Evolutionary conservation across 1,140 invertebrate species (phyloP).

Genomic region (Dinoponera quadriceps): DNA sequence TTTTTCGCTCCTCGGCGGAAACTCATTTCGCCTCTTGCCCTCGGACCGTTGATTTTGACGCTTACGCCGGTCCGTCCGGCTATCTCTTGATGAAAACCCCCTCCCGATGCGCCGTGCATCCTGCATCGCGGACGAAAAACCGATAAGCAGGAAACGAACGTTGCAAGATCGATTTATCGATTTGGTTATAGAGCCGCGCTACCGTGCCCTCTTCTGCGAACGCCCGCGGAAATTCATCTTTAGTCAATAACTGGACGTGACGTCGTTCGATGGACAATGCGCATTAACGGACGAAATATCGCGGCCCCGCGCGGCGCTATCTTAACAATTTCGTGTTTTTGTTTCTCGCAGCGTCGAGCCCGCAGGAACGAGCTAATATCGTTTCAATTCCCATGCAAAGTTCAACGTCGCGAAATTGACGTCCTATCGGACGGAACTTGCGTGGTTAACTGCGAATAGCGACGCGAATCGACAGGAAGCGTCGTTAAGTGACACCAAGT

Average conservation of each 20-base stretch:
- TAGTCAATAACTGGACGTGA: constrained; percentile 21
- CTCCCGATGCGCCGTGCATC: constrained; percentile 62
- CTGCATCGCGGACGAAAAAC: constrained; percentile 51
- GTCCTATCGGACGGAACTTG: background rate
- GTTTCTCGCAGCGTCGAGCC: background rate
- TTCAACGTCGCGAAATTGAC: background rate
- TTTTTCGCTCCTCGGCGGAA: constrained; percentile 71
- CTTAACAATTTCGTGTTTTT: background rate
- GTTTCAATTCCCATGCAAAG: background rate
- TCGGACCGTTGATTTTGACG: constrained; percentile 71
- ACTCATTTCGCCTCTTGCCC: constrained; percentile 75
- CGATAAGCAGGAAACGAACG: constrained; percentile 67
- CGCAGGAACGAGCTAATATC: background rate
- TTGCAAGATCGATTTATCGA: constrained; percentile 67
- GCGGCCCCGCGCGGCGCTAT: background rate
- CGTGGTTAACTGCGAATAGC: background rate
- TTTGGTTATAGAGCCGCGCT: constrained; percentile 56
- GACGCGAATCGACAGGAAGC: background rate
- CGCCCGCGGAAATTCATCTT: constrained; percentile 48
- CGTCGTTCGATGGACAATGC: constrained; percentile 10
- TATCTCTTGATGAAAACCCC: constrained; percentile 71
- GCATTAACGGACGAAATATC: constrained; percentile 19
- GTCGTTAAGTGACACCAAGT: background rate
- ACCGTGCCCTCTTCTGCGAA: constrained; percentile 30
- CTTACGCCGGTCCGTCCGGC: constrained; percentile 55